These are phyloP conservation scores for Euthynnus affinis DNA, from an alignment of 2,797 vertebrate species.

Conservation along the genomic window DNA sequence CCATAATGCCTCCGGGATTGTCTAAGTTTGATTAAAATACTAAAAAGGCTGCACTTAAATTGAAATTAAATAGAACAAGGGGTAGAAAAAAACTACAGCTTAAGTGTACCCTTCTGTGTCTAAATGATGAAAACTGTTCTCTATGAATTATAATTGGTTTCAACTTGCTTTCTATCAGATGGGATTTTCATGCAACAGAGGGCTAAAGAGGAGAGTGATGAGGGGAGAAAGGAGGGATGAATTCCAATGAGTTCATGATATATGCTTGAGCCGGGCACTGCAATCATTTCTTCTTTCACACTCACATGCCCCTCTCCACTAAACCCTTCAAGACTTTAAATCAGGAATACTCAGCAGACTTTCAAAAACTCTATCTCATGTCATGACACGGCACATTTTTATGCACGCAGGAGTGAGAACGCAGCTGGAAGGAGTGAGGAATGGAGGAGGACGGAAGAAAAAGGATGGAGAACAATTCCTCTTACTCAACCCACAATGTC, in stretches of 20 bases:
- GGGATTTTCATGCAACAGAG: slow-evolving; percentile 63
- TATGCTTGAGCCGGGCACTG: slow-evolving; percentile 37
- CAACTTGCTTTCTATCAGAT: slow-evolving; percentile 56
- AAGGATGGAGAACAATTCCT: slow-evolving; percentile 35
- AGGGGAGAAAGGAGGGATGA: slow-evolving; percentile 49
- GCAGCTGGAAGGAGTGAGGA: slow-evolving; percentile 18
- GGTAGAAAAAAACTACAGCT: not conserved
- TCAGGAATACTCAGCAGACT: slow-evolving; percentile 18
- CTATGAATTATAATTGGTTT: slow-evolving; percentile 57
- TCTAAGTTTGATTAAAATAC: slow-evolving; percentile 43
- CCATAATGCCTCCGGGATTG: not conserved
- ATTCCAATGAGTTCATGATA: slow-evolving; percentile 65
- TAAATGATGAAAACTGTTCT: slow-evolving; percentile 51
- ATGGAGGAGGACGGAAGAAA: slow-evolving; percentile 29
- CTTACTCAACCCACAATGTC: slow-evolving; percentile 16
- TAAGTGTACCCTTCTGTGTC: slow-evolving; percentile 28
- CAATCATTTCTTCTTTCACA: slow-evolving; percentile 18
- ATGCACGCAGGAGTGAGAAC: slow-evolving; percentile 48
- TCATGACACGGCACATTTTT: slow-evolving; percentile 38
- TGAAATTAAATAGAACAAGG: slow-evolving; percentile 21
- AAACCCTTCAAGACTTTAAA: slow-evolving; percentile 20
- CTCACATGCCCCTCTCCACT: not conserved
- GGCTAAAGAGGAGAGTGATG: slow-evolving; percentile 38
- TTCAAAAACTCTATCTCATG: not conserved
- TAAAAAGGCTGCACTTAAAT: slow-evolving; percentile 21